Base-by-base conservation (phyloP, 2,888 invertebrate species). In the Drosophila ochracea region DNA sequence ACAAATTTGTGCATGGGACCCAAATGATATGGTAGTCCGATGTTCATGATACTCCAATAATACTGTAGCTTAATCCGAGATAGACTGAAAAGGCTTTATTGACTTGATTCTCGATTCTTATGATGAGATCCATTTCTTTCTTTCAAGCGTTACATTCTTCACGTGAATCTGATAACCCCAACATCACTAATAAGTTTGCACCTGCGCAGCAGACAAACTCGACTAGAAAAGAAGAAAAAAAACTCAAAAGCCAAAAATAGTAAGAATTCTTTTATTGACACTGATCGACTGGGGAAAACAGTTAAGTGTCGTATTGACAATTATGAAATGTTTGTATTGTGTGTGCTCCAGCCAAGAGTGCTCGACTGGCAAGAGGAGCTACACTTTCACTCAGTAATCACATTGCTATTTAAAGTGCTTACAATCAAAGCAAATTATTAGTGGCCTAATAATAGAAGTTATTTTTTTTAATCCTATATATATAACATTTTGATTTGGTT, bases 201-300 rank as follows among this genome's bases (percentile, higher is more conserved):
- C 58, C 55, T 63, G 65, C 54, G 89, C 84, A 89, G 86, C 83
- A 89, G 87, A 84, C 84, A 80, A 88, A 80, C 80, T 85, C 89
- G 78, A 76, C 80, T 74, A 73, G 65, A 58, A 66, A 64, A 65
- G 39, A 59, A 33, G 60, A 54, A 33, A 62, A 25, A 41, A 53
- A 52, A 62, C 52, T 25, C 3, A 43, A 68, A 59, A 25, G 31
- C 25, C 33, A 21, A 47, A 10, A 57, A 52, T 53, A 50, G 60
- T 35, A 30, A n/a, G 31, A 10, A 21, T 16, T 21, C 16, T 7
- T 16, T 33, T 54, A 33, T 33, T 21, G 21, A 25, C 47, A 25
- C 1, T 5, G 33, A 33, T 53, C 33, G 9, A 33, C 21, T n/a
- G 9, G 13, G 13, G 16, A 19, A 13, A 49, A 33, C 52, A 58